phyloP scores from a whole-genome alignment of 2,888 invertebrate species.

The Drosophila bunnanda region DNA sequence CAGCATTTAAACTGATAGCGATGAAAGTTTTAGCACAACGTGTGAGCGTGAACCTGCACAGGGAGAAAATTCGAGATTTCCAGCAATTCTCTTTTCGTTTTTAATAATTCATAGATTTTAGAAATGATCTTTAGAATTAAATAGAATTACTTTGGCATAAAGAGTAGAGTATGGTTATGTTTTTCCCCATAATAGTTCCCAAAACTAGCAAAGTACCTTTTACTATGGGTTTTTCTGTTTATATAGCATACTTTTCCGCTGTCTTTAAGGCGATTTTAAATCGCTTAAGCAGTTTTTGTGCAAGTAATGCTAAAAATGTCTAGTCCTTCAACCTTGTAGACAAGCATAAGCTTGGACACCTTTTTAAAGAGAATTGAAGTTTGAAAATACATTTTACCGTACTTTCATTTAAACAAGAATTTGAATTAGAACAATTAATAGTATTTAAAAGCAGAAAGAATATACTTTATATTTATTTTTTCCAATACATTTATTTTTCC shows the following conservation, averaged over 20 bases:
- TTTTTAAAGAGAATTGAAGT: not conserved
- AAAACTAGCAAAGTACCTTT: not conserved
- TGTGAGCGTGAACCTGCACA: slow-evolving; percentile 3
- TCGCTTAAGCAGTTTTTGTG: not conserved
- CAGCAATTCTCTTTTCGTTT: no score
- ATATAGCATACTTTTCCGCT: not conserved
- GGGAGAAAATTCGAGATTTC: not conserved
- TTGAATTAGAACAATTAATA: not conserved
- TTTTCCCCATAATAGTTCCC: not conserved
- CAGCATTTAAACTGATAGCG: slow-evolving; percentile 67
- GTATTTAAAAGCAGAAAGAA: not conserved
- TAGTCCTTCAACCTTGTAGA: not conserved
- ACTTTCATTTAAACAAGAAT: not conserved
- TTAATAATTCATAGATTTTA: not conserved
- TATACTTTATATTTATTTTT: not conserved
- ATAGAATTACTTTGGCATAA: not conserved
- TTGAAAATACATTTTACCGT: not conserved
- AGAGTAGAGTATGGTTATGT: not conserved
- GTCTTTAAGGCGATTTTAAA: not conserved
- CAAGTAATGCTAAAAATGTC: not conserved
- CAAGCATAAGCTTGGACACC: not conserved
- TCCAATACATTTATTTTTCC: not conserved
- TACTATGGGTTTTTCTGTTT: no score
- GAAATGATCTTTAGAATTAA: not conserved
- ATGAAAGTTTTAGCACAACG: slow-evolving; percentile 57